phyloP scores from a whole-genome alignment of 2,888 invertebrate genomes.

The Eurois occulta region DNA sequence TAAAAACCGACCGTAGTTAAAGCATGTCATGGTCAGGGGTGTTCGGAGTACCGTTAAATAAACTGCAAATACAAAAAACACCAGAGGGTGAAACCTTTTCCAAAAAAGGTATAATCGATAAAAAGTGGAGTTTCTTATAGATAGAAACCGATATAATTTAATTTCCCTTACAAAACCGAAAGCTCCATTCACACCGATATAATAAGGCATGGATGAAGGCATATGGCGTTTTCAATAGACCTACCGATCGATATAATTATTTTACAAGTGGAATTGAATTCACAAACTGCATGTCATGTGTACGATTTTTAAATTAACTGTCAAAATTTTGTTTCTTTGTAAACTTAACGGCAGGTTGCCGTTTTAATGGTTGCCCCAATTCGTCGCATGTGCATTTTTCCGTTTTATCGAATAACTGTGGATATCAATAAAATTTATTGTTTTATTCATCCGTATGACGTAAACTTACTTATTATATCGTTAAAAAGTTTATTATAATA shows the following conservation, averaged over 20 bases:
- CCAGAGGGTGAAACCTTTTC: constrained; percentile 56
- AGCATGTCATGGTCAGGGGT: constrained; percentile 50
- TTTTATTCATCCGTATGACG: constrained; percentile 16
- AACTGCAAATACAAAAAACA: constrained; percentile 75
- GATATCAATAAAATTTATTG: constrained; percentile 14
- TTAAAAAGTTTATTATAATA: constrained; percentile 2
- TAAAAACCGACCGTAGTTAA: constrained; percentile 30
- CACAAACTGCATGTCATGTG: constrained; percentile 67
- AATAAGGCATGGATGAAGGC: constrained; percentile 75
- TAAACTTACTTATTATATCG: not conserved
- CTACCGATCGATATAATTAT: constrained; percentile 73
- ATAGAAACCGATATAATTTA: constrained; percentile 79
- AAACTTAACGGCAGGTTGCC: constrained; percentile 30
- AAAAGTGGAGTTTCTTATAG: constrained; percentile 70
- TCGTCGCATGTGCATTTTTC: constrained; percentile 9
- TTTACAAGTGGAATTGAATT: constrained; percentile 64
- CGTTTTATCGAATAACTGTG: constrained; percentile 9
- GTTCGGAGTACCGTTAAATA: constrained; percentile 72
- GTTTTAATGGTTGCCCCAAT: constrained; percentile 19
- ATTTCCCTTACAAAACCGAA: constrained; percentile 80
- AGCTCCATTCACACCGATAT: constrained; percentile 76
- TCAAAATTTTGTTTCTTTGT: constrained; percentile 44
- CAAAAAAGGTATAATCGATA: constrained; percentile 68
- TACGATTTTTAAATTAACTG: constrained; percentile 48
- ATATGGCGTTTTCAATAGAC: constrained; percentile 82